Conservation (phyloP, 2,888 invertebrate species). For the Drosophila pegasa region DNA sequence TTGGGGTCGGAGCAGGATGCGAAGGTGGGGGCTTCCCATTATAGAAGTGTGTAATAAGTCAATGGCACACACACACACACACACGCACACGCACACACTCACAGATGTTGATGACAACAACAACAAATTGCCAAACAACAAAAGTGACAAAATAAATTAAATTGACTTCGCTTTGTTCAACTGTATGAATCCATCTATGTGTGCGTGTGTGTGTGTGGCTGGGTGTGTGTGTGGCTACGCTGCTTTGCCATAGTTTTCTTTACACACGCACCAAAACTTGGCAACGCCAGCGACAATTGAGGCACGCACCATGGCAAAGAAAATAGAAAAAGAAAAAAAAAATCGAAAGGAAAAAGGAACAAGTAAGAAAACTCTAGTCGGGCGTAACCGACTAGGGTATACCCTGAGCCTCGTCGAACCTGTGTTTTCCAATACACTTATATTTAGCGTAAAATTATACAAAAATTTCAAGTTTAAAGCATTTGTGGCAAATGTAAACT, state of each 20-base stretch:
- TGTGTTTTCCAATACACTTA: no score
- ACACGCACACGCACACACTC: constrained; percentile 28
- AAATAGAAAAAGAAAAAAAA: not conserved
- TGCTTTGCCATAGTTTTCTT: constrained; percentile 65
- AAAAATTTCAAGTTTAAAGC: no score
- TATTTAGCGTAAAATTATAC: no score
- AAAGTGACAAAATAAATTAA: constrained; percentile 79
- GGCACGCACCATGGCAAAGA: constrained; percentile 53
- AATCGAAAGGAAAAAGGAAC: not conserved
- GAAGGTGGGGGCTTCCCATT: not conserved
- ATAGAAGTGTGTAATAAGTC: constrained; percentile 55
- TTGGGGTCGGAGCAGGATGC: not conserved
- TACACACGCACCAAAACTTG: constrained; percentile 59
- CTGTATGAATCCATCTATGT: constrained; percentile 2
- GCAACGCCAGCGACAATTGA: constrained; percentile 65
- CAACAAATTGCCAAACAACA: constrained; percentile 62
- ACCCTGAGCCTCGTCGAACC: no score
- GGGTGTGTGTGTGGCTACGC: constrained; percentile 35
- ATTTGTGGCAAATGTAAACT: no score
- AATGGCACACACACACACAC: constrained; percentile 35
- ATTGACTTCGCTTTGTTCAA: constrained; percentile 67
- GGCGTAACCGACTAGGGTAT: no score
- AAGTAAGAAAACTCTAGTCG: no score
- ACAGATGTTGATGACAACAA: constrained; percentile 37
- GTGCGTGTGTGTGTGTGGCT: not conserved